Conservation (phyloP, 1,140 invertebrate species). For the Luehdorfia chinensis region DNA sequence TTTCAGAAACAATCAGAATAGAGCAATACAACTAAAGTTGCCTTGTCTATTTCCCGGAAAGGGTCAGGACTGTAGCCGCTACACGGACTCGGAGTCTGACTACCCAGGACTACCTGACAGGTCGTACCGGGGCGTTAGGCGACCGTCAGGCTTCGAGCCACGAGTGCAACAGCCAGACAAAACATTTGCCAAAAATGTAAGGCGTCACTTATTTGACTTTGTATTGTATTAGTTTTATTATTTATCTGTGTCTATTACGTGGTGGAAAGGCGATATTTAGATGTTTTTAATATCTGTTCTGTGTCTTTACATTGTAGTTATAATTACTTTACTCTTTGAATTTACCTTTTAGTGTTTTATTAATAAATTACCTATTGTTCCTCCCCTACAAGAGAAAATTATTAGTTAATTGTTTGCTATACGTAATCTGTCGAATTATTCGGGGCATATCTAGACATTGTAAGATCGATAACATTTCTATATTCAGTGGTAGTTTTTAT, state of each 20-base stretch:
- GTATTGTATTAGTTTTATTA: neutral
- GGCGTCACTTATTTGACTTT: too few relatives aligned
- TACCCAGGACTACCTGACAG: too few relatives aligned
- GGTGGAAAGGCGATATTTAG: slow-evolving; percentile 11
- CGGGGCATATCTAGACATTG: neutral
- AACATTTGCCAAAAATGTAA: too few relatives aligned
- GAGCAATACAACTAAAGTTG: too few relatives aligned
- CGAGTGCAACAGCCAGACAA: too few relatives aligned
- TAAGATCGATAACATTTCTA: slow-evolving; percentile 3
- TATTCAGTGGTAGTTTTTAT: neutral
- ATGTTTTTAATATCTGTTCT: slow-evolving; percentile 16
- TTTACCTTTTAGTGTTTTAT: slow-evolving; percentile 15
- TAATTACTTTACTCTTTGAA: neutral
- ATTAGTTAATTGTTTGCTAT: slow-evolving; percentile 2
- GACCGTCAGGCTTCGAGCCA: too few relatives aligned
- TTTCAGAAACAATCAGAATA: too few relatives aligned
- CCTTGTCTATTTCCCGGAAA: too few relatives aligned
- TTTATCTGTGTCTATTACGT: slow-evolving; percentile 16
- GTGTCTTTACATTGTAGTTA: neutral
- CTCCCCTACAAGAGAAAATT: neutral
- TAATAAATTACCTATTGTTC: slow-evolving; percentile 5
- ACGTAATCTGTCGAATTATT: neutral
- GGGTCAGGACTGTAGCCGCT: too few relatives aligned
- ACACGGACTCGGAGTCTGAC: too few relatives aligned
- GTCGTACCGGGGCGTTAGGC: too few relatives aligned